Evolutionary conservation across 2,888 invertebrate genomes (phyloP), one percentile per base, ranked within the genome.

Genomic region (Diabrotica balteata): DNA sequence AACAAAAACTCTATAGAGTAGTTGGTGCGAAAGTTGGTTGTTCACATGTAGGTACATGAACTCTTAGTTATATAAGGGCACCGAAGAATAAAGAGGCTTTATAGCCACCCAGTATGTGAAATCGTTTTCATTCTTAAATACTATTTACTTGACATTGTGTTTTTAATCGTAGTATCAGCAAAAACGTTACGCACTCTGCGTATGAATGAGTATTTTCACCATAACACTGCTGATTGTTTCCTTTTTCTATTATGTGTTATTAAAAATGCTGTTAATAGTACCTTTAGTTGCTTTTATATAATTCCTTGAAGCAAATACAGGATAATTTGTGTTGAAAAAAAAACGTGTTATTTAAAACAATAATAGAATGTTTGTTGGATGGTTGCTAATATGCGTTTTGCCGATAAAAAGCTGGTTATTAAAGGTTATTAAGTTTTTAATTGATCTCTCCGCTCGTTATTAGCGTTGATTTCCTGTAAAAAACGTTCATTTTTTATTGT

Each of bases 341-440:
- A 50, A 57, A 62, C 55, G 46, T 70, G 70, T 70, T 50, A 72
- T 72, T 70, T 72, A 60, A 68, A 55, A 66, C 52, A 58, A 61
- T 68, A 68, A 69, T 72, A 58, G 49, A 62, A 67, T 54, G 60
- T 57, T 55, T 61, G 63, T 47, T 47, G 53, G 57, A 68, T 68
- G 50, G 54, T 53, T 44, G 58, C 55, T 62, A 62, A 68, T 67
- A 43, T 43, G 52, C 66, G 55, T 60, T 66, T 60, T 44, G 32
- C 53, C 32, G 54, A 54, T 60, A 49, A 67, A 67, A 67, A 58
- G 50, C 60, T 51, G 46, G 58, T 67, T 62, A 52, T 58, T 66
- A 60, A 47, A 51, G 50, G 50, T 63, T 59, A 67, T 63, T 63
- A 59, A 42, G 51, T 63, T 59, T 63, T 59, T 63, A 63, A 63